Percentiles rank a stretch among this genome's conserved stretches.
Conservation (phyloP, 1,140 invertebrate species). For the Nymphalis io region DNA sequence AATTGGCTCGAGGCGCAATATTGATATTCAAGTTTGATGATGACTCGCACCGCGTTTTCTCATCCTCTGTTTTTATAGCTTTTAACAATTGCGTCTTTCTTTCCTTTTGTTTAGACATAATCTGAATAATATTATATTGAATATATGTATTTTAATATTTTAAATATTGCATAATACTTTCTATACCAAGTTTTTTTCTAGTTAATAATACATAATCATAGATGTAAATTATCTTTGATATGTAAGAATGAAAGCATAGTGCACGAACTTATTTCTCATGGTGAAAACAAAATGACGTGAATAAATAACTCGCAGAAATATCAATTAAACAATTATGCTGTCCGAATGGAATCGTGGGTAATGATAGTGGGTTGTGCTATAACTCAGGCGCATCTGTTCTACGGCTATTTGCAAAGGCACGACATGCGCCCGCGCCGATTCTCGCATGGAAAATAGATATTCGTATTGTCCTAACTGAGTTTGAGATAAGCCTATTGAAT, state of each 20-base stretch:
- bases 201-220: too few species aligned
- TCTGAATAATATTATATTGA: conserved; percentile 55
- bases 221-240: not conserved
- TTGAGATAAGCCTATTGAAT: not conserved
- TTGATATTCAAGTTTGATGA: conserved; percentile 81
- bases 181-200: too few species aligned
- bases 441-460: conserved; percentile 45
- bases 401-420: conserved; percentile 77
- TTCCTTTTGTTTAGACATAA: conserved; percentile 60
- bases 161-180: not conserved
- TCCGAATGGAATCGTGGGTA: conserved; percentile 78
- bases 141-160: conserved; percentile 50
- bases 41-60: conserved; percentile 73
- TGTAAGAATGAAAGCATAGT: conserved; percentile 47
- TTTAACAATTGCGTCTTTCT: conserved; percentile 69
- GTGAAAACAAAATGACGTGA: conserved; percentile 73
- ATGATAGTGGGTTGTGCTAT: conserved; percentile 76
- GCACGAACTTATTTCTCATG: conserved; percentile 66
- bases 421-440: conserved; percentile 51
- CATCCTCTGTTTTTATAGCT: conserved; percentile 70
- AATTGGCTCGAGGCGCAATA: conserved; percentile 80
- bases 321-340: conserved; percentile 81
- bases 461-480: conserved; percentile 20
- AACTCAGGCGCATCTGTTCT: conserved; percentile 78
- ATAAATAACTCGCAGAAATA: conserved; percentile 80